Base-by-base conservation (phyloP, 1,140 invertebrate genomes). In the Grapholita molesta region DNA sequence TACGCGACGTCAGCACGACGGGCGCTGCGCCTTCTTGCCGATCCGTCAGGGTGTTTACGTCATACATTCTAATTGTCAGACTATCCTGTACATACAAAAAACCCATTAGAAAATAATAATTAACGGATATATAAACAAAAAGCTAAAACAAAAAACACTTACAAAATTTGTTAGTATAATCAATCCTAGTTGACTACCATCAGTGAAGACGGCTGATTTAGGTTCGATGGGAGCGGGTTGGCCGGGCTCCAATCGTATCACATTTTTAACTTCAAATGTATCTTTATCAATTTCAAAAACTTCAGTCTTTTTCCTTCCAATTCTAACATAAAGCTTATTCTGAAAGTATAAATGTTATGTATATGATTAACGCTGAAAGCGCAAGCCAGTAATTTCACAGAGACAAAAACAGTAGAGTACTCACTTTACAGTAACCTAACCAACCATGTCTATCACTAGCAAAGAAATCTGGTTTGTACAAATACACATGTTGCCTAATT, bases 351-450 rank as follows among this genome's bases (percentile, higher is more conserved):
- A 21, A 67, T 30, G 21, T 5, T 3, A 25, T 9, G 2, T 67
- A 32, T 57, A 70, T 30, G 21, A 12, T 38, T 12, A 21, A 9
- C 9, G 18, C 15, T 30, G 28, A 18, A 18, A 48, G 42, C 18
- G 1, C 18, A 48, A 21, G 12, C 3, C 6, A 30, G 3, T 4
- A 15, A 15, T 42, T n/a, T 48, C 42, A 48, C 67, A 18, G 72
- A 70, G 64, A 12, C 67, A 24, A 65, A 33, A 12, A 30, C 68
- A 32, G 33, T 71, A 42, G 8, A 66, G 42, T 67, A 93, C 93
- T 93, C 88, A 97, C 96, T 91, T 94, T 95, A 84, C 96, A 97
- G 93, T 94, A 97, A 23, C 97, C 96, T 64, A 99, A 92, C 96
- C 96, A 98, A 64, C 96, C 96, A 72, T 92, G 94, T 79, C 94